Percentiles rank a stretch among this genome's conserved stretches.
Evolutionary conservation across 2,113 vertebrate genomes (phyloP).

Genomic region (Neotoma lepida): DNA sequence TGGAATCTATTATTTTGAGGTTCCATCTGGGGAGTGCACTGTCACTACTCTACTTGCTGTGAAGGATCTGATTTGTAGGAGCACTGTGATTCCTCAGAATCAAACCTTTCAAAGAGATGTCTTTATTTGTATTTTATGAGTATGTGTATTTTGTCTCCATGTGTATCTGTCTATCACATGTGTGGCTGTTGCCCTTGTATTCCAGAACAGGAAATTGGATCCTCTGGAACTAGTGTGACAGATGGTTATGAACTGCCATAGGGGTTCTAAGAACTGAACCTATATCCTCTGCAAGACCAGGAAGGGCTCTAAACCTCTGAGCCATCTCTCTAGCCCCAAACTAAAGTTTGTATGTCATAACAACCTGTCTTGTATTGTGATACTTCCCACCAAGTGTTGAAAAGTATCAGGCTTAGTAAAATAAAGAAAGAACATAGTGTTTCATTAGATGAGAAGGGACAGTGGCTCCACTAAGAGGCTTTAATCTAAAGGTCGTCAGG

Average conservation of each 20-base stretch:
- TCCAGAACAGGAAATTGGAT: background rate
- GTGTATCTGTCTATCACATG: too few species aligned
- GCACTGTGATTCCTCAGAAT: background rate
- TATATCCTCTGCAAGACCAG: background rate
- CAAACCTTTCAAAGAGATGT: too few species aligned
- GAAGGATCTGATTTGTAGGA: background rate
- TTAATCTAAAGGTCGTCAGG: background rate
- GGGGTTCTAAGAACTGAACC: background rate
- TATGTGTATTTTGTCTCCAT: too few species aligned
- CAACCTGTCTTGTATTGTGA: background rate
- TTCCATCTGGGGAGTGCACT: background rate
- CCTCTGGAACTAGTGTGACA: background rate
- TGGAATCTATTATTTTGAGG: background rate
- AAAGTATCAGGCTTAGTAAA: background rate
- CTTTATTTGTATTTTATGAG: too few species aligned
- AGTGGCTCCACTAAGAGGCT: background rate
- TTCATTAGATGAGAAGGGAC: background rate
- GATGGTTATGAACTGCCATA: background rate
- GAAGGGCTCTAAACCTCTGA: background rate
- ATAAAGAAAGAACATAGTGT: background rate
- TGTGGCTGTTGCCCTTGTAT: too few species aligned
- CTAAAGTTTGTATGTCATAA: background rate
- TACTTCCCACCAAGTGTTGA: background rate
- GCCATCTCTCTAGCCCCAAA: too few species aligned
- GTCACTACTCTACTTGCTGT: background rate